phyloP scores from a whole-genome alignment of 2,797 vertebrate species.

The Chaunax sp. region DNA sequence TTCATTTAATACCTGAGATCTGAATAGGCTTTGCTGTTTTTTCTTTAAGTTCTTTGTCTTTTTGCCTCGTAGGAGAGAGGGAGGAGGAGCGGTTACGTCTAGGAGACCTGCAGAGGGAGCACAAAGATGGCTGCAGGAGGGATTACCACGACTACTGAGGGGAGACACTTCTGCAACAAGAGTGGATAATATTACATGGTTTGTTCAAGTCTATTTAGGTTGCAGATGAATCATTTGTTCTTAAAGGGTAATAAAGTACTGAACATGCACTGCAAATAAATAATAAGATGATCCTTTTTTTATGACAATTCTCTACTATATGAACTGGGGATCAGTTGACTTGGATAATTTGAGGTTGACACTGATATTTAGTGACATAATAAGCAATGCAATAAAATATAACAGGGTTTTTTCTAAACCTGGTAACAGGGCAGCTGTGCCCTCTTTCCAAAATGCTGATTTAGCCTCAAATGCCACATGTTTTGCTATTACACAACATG shows the following conservation, averaged over 20 bases:
- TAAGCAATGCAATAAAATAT: too few relatives aligned
- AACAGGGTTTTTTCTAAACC: too few relatives aligned
- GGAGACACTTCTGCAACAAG: not conserved
- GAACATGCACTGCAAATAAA: not conserved
- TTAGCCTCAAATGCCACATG: too few relatives aligned
- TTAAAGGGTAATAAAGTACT: not conserved
- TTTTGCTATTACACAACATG: too few relatives aligned
- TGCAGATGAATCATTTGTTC: not conserved
- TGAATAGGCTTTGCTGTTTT: conserved; percentile 86
- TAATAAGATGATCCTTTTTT: not conserved
- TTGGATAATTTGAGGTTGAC: not conserved
- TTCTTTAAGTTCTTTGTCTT: conserved; percentile 91
- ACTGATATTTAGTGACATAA: not conserved
- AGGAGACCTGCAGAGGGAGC: conserved; percentile 81
- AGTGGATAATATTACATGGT: too few relatives aligned
- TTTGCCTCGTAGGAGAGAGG: conserved; percentile 86
- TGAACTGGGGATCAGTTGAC: not conserved
- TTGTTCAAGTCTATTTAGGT: not conserved
- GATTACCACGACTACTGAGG: conserved; percentile 49
- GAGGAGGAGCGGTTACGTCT: conserved; percentile 90
- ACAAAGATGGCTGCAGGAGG: conserved; percentile 44
- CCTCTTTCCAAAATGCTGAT: too few relatives aligned
- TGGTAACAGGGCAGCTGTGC: too few relatives aligned
- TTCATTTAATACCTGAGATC: conserved; percentile 87
- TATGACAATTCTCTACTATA: not conserved